These are phyloP conservation scores for Magallana gigas DNA, from an alignment of 1,140 invertebrate genomes.

Conservation along the genomic window DNA sequence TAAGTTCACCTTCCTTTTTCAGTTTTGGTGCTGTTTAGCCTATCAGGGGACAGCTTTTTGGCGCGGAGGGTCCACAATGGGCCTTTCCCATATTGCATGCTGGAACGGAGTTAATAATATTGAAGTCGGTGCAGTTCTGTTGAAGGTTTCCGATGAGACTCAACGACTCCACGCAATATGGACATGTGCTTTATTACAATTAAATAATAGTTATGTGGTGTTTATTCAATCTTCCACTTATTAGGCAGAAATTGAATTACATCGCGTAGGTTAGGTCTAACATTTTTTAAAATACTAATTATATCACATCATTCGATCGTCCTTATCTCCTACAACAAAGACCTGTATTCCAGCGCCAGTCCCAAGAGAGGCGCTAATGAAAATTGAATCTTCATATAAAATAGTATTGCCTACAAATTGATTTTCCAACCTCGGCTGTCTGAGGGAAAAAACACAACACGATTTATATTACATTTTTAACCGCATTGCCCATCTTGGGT, in stretches of 20 bases:
- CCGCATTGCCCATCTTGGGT: conserved; percentile 1
- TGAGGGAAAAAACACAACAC: neutral
- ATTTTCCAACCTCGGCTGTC: conserved; percentile 34
- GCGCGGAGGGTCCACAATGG: neutral
- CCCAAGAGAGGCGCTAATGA: conserved; percentile 23
- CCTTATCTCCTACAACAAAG: conserved; percentile 24
- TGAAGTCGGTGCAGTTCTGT: neutral
- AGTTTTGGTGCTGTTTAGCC: neutral
- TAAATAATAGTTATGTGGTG: neutral
- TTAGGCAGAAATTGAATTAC: conserved; percentile 21
- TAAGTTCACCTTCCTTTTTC: neutral
- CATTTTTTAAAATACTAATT: conserved; percentile 30
- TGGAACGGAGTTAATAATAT: neutral
- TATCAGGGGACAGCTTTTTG: neutral
- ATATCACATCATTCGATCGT: conserved; percentile 22
- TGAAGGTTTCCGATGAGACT: neutral
- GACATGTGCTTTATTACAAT: conserved; percentile 10
- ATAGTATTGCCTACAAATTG: conserved; percentile 36
- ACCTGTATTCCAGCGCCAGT: neutral
- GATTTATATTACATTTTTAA: conserved; percentile 22
- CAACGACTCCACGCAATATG: neutral
- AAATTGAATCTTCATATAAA: conserved; percentile 39
- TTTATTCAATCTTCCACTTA: conserved; percentile 27
- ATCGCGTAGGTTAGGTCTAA: conserved; percentile 21
- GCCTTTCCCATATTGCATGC: conserved; percentile 5